Conservation (phyloP, 2,113 vertebrate species). For the Grallaria varia region DNA sequence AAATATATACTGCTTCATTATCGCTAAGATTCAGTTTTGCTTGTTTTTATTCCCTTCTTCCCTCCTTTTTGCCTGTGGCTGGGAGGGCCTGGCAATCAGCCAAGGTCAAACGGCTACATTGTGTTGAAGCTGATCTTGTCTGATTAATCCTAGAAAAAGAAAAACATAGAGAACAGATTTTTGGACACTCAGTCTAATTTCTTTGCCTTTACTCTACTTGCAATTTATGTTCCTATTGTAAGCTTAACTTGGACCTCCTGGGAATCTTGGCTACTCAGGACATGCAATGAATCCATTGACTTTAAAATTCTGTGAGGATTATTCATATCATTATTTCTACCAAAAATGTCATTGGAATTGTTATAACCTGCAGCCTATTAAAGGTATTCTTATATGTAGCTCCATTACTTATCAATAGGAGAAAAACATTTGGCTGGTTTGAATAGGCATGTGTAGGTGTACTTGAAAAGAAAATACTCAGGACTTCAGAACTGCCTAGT, state of each 20-base stretch:
- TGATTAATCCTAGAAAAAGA: not conserved
- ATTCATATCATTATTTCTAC: not conserved
- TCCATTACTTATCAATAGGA: not conserved
- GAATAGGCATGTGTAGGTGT: not conserved
- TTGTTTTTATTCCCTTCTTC: too few relatives aligned
- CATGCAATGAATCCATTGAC: not conserved
- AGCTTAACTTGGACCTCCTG: not conserved
- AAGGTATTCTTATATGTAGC: not conserved
- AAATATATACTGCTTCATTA: too few relatives aligned
- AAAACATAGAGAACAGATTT: not conserved
- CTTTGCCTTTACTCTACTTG: not conserved
- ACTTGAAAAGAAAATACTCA: not conserved
- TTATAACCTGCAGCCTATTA: not conserved
- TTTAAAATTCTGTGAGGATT: not conserved
- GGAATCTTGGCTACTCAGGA: not conserved
- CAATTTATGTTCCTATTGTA: not conserved
- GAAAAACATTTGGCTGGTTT: not conserved
- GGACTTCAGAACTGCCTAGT: not conserved
- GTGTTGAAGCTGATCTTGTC: not conserved
- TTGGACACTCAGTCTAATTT: not conserved
- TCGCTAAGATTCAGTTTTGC: too few relatives aligned
- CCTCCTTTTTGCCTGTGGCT: too few relatives aligned
- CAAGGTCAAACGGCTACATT: too few relatives aligned
- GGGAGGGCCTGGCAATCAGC: too few relatives aligned
- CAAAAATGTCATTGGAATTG: not conserved